Base-by-base conservation (phyloP, 2,113 vertebrate species). In the Pimephales promelas region DNA sequence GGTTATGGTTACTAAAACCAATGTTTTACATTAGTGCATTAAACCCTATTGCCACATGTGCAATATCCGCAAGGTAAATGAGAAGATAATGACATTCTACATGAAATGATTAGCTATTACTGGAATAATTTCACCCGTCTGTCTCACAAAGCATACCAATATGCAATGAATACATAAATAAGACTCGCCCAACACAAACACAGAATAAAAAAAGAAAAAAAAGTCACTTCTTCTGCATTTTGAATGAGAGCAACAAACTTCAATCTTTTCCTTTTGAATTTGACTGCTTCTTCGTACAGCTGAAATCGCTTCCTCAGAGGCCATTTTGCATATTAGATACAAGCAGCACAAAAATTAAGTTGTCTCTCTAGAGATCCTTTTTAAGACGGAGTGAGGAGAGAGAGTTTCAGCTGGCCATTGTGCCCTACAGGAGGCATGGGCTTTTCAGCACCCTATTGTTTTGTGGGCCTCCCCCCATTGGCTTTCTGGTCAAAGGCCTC, bases 241-340 rank as follows among this genome's bases (percentile, higher is more conserved):
- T 40, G 56, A 62, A 81, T 87, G 45, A 87, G n/a, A 62, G 47
- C n/a, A 14, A 71, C 52, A 52, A 87, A 71, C 79, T 79, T 76
- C 80, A 59, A 83, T 83, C n/a, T 74, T 49, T 76, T 45, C 75
- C 18, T 40, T 80, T 59, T 81, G 40, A n/a, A 72, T 62, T 26
- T n/a, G 43, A 62, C 56, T 36, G 18, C 24, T 80, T 61, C 36
- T 49, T 31, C 22, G 43, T 68, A 54, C 64, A 34, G 70, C 36
- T 6, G 36, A 62, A 49, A 18, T 40, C 34, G 47, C 70, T 56
- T 49, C 3, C 54, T 31, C 6, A 61, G 49, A 71, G 24, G 36
- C 18, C 43, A 70, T 45, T 79, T 49, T 34, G 47, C 45, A 56
- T 40, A 28, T 75, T 34, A 75, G 28, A 70, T 26, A 70, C 0